These are phyloP conservation scores for Drosophila subobscura DNA, from an alignment of 1,140 invertebrate species.

Conservation along the genomic window DNA sequence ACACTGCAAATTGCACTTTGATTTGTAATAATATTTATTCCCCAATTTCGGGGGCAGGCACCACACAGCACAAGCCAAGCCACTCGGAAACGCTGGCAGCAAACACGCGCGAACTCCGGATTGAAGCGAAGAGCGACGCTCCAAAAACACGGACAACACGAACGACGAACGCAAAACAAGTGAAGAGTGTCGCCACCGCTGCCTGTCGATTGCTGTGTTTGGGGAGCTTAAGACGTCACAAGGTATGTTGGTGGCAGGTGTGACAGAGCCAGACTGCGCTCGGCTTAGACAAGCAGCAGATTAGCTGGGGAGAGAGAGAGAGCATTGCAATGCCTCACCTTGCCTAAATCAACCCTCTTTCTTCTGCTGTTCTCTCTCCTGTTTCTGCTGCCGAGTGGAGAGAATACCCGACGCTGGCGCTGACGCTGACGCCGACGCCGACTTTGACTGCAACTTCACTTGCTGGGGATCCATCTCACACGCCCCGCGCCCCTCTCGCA, in stretches of 20 bases:
- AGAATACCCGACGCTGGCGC: too few relatives aligned
- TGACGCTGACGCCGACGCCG: not conserved
- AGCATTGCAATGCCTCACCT: not conserved
- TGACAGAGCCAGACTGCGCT: too few relatives aligned
- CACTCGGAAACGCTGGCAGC: not conserved
- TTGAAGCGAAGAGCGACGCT: constrained; percentile 5
- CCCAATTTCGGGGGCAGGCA: not conserved
- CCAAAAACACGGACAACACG: constrained; percentile 38
- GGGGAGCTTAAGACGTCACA: not conserved
- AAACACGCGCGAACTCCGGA: constrained; percentile 32
- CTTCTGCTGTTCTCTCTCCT: not conserved
- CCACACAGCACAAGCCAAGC: constrained; percentile 17
- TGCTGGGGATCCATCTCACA: constrained; percentile 19
- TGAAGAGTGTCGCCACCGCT: constrained; percentile 44
- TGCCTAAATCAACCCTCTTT: too few relatives aligned
- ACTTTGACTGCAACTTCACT: constrained; percentile 22
- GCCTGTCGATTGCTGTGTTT: constrained; percentile 23
- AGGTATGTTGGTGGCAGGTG: too few relatives aligned
- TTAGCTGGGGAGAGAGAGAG: not conserved
- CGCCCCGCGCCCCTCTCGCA: constrained; percentile 49
- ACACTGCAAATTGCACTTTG: constrained; percentile 27
- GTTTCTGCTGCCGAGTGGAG: not conserved
- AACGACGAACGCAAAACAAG: constrained; percentile 66
- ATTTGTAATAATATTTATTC: constrained; percentile 21
- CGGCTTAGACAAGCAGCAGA: not conserved